phyloP scores from a whole-genome alignment of 2,113 vertebrate species.

The Pterocles gutturalis region DNA sequence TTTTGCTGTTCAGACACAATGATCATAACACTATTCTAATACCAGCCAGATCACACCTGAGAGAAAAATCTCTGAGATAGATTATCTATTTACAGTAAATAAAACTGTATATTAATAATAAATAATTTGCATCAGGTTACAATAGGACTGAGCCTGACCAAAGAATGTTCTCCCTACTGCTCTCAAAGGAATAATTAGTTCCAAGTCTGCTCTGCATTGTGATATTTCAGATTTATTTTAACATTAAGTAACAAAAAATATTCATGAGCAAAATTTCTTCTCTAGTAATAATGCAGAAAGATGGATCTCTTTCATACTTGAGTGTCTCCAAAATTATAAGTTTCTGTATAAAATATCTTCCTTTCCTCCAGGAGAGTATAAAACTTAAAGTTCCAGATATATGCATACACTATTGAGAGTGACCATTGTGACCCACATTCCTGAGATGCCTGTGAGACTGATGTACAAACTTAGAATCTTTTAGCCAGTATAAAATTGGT shows the following conservation, averaged over 20 bases:
- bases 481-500: background rate
- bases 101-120: background rate
- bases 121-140: background rate
- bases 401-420: background rate
- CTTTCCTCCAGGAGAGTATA: background rate
- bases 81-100: background rate
- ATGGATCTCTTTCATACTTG: background rate
- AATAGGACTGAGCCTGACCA: background rate
- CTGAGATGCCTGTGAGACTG: background rate
- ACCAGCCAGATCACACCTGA: background rate
- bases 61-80: background rate
- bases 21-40: background rate
- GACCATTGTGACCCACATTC: background rate
- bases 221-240: background rate
- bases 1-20: background rate
- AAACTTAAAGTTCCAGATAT: background rate
- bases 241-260: background rate
- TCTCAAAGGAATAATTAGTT: slow-evolving; percentile 14
- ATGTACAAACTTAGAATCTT: background rate
- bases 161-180: background rate
- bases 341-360: background rate
- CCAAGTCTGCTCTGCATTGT: background rate
- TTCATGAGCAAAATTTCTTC: background rate
- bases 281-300: background rate
- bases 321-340: background rate